Percentiles rank a stretch among this genome's conserved stretches.
phyloP scores from a whole-genome alignment of 2,113 vertebrate species.

The Misgurnus anguillicaudatus region DNA sequence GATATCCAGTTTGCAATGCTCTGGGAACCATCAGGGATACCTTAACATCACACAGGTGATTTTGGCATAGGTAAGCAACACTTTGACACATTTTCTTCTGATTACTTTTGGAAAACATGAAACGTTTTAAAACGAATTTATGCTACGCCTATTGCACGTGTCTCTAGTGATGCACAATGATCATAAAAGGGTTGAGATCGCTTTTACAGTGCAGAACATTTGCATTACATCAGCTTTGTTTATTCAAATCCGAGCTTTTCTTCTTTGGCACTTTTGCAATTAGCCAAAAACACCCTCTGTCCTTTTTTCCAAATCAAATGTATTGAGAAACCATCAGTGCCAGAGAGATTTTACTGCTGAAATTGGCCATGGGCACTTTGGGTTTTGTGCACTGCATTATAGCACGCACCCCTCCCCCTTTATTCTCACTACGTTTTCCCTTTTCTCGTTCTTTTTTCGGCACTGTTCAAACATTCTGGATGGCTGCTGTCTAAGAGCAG shows the following conservation, averaged over 20 bases:
- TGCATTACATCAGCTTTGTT: constrained; percentile 29
- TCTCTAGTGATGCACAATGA: not conserved
- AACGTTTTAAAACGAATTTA: too few relatives aligned
- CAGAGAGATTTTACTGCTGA: constrained; percentile 52
- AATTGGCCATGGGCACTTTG: constrained; percentile 55
- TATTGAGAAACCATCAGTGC: constrained; percentile 51
- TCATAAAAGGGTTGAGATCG: not conserved
- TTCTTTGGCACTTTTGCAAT: constrained; percentile 51
- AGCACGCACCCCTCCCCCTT: constrained; percentile 1
- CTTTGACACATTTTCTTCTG: too few relatives aligned
- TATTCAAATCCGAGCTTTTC: constrained; percentile 45
- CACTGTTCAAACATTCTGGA: constrained; percentile 47
- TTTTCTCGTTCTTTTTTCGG: constrained; percentile 20
- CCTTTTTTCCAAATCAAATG: constrained; percentile 39
- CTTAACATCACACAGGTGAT: too few relatives aligned
- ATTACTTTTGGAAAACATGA: too few relatives aligned
- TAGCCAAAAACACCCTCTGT: constrained; percentile 41
- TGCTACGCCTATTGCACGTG: too few relatives aligned
- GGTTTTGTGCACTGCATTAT: constrained; percentile 49
- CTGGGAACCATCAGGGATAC: too few relatives aligned
- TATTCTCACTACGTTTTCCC: constrained; percentile 5
- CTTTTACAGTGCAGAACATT: constrained; percentile 14
- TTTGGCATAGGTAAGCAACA: too few relatives aligned
- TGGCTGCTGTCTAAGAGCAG: constrained; percentile 51
- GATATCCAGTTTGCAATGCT: too few relatives aligned